phyloP scores from a whole-genome alignment of 2,888 invertebrate species.

The Exephanes ischioxanthus region DNA sequence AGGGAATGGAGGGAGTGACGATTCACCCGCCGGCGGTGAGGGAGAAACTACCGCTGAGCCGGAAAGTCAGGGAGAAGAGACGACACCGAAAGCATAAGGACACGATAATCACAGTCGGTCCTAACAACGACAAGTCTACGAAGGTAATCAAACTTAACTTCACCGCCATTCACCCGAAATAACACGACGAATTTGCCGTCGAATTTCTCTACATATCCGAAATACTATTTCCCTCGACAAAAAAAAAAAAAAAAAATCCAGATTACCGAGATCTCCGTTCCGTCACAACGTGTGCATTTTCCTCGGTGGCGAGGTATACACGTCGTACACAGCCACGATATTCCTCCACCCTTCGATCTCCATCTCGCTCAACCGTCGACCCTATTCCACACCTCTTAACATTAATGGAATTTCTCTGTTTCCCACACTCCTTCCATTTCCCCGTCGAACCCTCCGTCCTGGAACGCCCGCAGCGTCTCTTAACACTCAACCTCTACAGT shows the following conservation, averaged over 20 bases:
- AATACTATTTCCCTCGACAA: not conserved
- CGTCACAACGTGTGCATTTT: conserved; percentile 46
- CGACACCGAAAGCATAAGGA: conserved; percentile 87
- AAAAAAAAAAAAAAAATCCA: conserved; percentile 4
- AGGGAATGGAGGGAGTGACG: conserved; percentile 91
- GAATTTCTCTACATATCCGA: conserved; percentile 14
- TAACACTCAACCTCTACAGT: conserved; percentile 40
- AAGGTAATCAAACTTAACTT: conserved; percentile 80
- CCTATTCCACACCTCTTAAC: conserved; percentile 50
- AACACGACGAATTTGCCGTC: conserved; percentile 1
- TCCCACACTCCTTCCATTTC: conserved; percentile 5
- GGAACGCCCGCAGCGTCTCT: conserved; percentile 40
- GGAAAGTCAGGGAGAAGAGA: conserved; percentile 91
- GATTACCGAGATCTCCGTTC: conserved; percentile 23
- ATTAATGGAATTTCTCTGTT: conserved; percentile 68
- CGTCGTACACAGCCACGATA: conserved; percentile 21
- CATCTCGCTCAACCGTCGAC: conserved; percentile 20
- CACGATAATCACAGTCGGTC: conserved; percentile 75
- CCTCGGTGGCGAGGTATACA: conserved; percentile 28
- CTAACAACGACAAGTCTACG: conserved; percentile 84
- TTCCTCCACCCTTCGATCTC: conserved; percentile 34
- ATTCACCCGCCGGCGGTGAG: conserved; percentile 94
- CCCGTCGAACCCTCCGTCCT: conserved; percentile 38
- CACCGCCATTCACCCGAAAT: not conserved
- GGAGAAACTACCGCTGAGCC: conserved; percentile 94